Percentiles rank a stretch among this genome's conserved stretches.
These are phyloP conservation scores for Hipparchia sbordonii DNA, from an alignment of 2,888 invertebrate genomes.

Conservation along the genomic window DNA sequence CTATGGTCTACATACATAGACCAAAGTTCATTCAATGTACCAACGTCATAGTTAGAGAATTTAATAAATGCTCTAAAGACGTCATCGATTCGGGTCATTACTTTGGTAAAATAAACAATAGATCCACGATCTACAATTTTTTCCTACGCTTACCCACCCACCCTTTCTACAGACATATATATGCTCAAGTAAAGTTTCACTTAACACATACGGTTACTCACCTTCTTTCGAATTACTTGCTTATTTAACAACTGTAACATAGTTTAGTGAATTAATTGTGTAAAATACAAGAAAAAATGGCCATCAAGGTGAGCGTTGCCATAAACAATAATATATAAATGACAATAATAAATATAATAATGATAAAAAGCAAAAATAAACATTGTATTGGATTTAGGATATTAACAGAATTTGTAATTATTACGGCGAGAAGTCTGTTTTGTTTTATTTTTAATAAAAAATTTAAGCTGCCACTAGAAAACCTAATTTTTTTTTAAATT, in stretches of 20 bases:
- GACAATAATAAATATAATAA: background rate
- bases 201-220: constrained; percentile 58
- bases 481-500: no score
- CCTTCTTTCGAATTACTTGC: constrained; percentile 41
- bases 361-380: background rate
- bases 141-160: constrained; percentile 44
- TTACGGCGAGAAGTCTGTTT: no score
- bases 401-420: no score
- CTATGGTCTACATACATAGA: no score
- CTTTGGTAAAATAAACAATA: constrained; percentile 34
- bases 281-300: constrained; percentile 51
- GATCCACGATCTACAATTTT: constrained; percentile 26
- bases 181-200: constrained; percentile 57
- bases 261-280: constrained; percentile 23
- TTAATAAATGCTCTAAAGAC: background rate
- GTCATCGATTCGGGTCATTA: constrained; percentile 8
- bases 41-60: no score
- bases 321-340: background rate
- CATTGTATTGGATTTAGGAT: no score
- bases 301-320: constrained; percentile 59
- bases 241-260: constrained; percentile 11
- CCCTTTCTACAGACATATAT: constrained; percentile 58
- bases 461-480: no score
- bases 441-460: no score
- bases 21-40: no score